These are phyloP conservation scores for Euura lappo DNA, from an alignment of 1,140 invertebrate genomes.

Conservation along the genomic window DNA sequence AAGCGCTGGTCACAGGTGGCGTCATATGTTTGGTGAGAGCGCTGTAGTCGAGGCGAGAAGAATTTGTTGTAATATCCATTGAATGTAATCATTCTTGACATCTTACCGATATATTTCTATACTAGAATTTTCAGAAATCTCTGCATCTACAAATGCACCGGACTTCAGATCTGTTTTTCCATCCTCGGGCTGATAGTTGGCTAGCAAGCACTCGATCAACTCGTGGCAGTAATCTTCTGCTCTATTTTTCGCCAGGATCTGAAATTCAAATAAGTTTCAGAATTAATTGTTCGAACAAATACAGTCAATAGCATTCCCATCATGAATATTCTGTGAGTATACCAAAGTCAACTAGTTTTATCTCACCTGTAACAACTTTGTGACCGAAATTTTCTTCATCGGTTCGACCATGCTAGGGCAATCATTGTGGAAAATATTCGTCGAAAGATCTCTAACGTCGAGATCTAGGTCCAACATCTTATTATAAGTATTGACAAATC, in stretches of 20 bases:
- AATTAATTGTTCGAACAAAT: too few relatives aligned
- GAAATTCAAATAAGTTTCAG: slow-evolving; percentile 29
- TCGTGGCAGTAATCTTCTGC: slow-evolving; percentile 61
- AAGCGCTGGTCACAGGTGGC: slow-evolving; percentile 30
- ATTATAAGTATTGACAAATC: slow-evolving; percentile 46
- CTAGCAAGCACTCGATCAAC: slow-evolving; percentile 59
- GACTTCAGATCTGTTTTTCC: slow-evolving; percentile 31
- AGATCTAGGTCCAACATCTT: slow-evolving; percentile 37
- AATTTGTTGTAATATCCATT: slow-evolving; percentile 8
- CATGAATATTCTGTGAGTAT: too few relatives aligned
- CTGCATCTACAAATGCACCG: slow-evolving; percentile 41
- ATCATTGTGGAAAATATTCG: slow-evolving; percentile 58
- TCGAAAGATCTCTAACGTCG: slow-evolving; percentile 31
- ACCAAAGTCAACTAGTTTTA: background rate
- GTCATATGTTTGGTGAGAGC: slow-evolving; percentile 45
- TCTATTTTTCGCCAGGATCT: slow-evolving; percentile 59
- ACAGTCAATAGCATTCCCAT: too few relatives aligned
- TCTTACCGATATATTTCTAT: slow-evolving; percentile 61
- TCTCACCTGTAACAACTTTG: slow-evolving; percentile 52
- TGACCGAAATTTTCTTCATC: slow-evolving; percentile 62
- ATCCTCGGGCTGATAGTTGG: slow-evolving; percentile 40
- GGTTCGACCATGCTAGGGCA: slow-evolving; percentile 64
- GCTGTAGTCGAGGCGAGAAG: slow-evolving; percentile 26
- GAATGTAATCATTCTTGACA: background rate
- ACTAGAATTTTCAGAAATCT: slow-evolving; percentile 61